Conservation (phyloP, 2,888 invertebrate species). For the Spodoptera picta region DNA sequence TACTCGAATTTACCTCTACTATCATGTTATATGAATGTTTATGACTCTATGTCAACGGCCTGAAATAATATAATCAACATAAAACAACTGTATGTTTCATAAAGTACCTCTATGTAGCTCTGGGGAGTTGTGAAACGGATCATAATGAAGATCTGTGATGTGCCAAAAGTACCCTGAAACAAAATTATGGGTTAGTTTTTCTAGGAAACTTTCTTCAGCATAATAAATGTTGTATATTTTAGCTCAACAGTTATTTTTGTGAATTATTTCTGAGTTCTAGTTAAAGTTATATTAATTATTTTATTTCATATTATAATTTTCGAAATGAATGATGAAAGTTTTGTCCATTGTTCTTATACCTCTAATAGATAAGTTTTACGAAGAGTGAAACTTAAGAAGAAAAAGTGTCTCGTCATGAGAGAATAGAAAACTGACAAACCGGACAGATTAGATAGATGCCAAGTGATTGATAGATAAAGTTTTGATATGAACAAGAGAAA, state of each 20-base stretch:
- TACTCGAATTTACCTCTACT: constrained; percentile 28
- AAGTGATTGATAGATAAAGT: constrained; percentile 44
- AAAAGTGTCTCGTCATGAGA: constrained; percentile 37
- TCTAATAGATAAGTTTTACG: constrained; percentile 8
- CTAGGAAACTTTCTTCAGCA: constrained; percentile 19
- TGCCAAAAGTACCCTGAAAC: constrained; percentile 98
- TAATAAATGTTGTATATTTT: constrained; percentile 9
- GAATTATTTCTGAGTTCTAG: background rate
- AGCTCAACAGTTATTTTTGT: background rate
- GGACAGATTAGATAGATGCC: constrained; percentile 45
- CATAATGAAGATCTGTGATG: constrained; percentile 97
- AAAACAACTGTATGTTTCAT: constrained; percentile 55
- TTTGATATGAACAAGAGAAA: constrained; percentile 12
- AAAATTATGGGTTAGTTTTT: constrained; percentile 60
- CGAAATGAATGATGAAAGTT: background rate
- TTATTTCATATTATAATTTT: too few relatives aligned
- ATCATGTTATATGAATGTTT: constrained; percentile 35
- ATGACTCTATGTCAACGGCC: constrained; percentile 12
- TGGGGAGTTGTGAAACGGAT: constrained; percentile 90
- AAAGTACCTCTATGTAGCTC: constrained; percentile 84
- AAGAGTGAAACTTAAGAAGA: constrained; percentile 17
- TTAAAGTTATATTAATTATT: background rate
- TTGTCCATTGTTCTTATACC: constrained; percentile 4
- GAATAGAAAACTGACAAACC: constrained; percentile 46
- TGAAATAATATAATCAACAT: constrained; percentile 60